phyloP scores from a whole-genome alignment of 2,888 invertebrate species.

The Leptinotarsa juncta region DNA sequence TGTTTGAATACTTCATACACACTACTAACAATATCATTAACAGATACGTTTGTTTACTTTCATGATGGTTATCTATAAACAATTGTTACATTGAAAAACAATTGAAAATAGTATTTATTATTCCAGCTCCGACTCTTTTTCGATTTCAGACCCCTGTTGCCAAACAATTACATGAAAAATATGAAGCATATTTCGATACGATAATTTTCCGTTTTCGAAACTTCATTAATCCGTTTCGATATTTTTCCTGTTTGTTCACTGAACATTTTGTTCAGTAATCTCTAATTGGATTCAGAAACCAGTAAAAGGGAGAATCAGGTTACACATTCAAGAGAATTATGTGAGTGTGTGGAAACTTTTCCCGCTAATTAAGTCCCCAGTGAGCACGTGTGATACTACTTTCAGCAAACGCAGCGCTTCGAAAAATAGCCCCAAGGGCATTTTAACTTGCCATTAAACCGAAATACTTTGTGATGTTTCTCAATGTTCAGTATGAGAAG shows the following conservation, averaged over 20 bases:
- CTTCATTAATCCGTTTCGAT: neutral
- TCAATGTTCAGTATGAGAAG: neutral
- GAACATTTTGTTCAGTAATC: neutral
- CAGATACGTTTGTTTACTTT: too few relatives aligned
- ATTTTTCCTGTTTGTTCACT: neutral
- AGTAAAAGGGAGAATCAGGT: neutral
- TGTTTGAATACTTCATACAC: too few relatives aligned
- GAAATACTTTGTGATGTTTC: neutral
- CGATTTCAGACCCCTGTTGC: too few relatives aligned
- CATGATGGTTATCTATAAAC: too few relatives aligned
- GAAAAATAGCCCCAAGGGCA: slow-evolving; percentile 1
- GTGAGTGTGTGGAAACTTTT: neutral
- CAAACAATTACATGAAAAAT: too few relatives aligned
- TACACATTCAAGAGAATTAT: neutral
- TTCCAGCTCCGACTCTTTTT: too few relatives aligned
- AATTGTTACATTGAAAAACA: too few relatives aligned
- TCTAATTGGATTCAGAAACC: neutral
- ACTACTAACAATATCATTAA: too few relatives aligned
- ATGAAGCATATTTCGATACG: too few relatives aligned
- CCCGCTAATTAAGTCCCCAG: slow-evolving; percentile 9
- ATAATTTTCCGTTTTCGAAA: too few relatives aligned
- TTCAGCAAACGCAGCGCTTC: slow-evolving; percentile 14
- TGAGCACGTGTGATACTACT: neutral
- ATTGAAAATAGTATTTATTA: too few relatives aligned
- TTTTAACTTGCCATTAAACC: neutral